These are phyloP conservation scores for Nothocercus nigrocapillus DNA, from an alignment of 2,113 vertebrate species.

Conservation along the genomic window DNA sequence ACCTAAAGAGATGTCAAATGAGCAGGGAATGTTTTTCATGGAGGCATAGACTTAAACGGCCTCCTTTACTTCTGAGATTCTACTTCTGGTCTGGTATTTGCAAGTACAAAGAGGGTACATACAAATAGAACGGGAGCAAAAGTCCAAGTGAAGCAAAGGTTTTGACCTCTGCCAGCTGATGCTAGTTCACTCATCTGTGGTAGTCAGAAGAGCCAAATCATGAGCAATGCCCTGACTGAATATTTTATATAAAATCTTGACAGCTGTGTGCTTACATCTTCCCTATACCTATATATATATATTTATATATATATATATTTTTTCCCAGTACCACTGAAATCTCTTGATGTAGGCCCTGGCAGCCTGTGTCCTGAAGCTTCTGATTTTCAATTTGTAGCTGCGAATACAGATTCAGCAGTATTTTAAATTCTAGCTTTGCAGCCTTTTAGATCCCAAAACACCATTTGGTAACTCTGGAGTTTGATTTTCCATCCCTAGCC, in stretches of 20 bases:
- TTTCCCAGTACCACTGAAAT: background rate
- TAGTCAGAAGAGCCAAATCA: background rate
- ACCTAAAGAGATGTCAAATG: slow-evolving; percentile 43
- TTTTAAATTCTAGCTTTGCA: background rate
- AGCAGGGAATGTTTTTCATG: slow-evolving; percentile 4
- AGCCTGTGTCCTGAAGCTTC: background rate
- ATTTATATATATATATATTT: background rate
- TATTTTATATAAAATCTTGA: background rate
- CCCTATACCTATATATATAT: too few relatives aligned
- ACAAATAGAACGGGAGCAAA: background rate
- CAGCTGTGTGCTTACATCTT: background rate
- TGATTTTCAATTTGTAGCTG: background rate
- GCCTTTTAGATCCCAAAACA: background rate
- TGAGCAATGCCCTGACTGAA: background rate
- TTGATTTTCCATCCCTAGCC: background rate
- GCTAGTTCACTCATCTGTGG: background rate
- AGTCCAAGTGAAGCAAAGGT: background rate
- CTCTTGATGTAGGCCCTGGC: background rate
- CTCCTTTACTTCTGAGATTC: background rate
- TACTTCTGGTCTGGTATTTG: background rate
- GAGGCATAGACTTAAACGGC: background rate
- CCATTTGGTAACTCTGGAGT: background rate
- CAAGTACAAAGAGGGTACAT: background rate
- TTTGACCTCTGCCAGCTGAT: background rate
- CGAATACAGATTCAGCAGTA: background rate